Evolutionary conservation across 2,113 vertebrate species (phyloP).

Genomic region (Condylura cristata): DNA sequence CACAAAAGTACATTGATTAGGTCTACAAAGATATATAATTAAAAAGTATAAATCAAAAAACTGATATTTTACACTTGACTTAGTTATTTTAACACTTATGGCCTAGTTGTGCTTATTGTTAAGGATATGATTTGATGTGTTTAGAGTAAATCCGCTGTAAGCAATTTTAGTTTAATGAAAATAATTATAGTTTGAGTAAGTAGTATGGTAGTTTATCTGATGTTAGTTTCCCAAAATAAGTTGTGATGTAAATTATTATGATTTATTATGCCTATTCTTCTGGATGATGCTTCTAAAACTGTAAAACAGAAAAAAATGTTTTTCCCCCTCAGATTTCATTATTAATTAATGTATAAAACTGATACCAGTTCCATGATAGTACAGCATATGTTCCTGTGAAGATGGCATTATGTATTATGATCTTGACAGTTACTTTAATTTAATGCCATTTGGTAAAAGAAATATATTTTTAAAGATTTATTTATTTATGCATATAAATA

Average conservation of each 20-base stretch:
- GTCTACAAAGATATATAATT: slow-evolving; percentile 86
- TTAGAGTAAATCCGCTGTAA: slow-evolving; percentile 85
- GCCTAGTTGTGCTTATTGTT: slow-evolving; percentile 81
- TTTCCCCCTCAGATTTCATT: slow-evolving; percentile 79
- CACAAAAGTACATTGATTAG: slow-evolving; percentile 84
- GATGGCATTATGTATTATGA: slow-evolving; percentile 85
- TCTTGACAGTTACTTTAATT: slow-evolving; percentile 87
- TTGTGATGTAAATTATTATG: slow-evolving; percentile 87
- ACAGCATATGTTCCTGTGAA: slow-evolving; percentile 80
- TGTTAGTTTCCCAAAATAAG: slow-evolving; percentile 84
- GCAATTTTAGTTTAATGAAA: slow-evolving; percentile 89
- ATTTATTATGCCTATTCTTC: slow-evolving; percentile 84
- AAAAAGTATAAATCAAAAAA: slow-evolving; percentile 87
- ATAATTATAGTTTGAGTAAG: slow-evolving; percentile 88
- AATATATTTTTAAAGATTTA: slow-evolving; percentile 80
- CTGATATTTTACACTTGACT: slow-evolving; percentile 87
- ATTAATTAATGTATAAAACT: slow-evolving; percentile 82
- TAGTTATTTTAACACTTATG: slow-evolving; percentile 84
- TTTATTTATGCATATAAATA: no score
- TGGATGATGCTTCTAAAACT: slow-evolving; percentile 81
- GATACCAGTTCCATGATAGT: slow-evolving; percentile 80
- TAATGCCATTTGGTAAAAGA: slow-evolving; percentile 84
- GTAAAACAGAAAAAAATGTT: slow-evolving; percentile 77
- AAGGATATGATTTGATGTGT: slow-evolving; percentile 80
- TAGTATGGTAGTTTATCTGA: slow-evolving; percentile 87